Conservation (phyloP, 1,140 invertebrate genomes). For the Lysiphlebus fabarum region DNA sequence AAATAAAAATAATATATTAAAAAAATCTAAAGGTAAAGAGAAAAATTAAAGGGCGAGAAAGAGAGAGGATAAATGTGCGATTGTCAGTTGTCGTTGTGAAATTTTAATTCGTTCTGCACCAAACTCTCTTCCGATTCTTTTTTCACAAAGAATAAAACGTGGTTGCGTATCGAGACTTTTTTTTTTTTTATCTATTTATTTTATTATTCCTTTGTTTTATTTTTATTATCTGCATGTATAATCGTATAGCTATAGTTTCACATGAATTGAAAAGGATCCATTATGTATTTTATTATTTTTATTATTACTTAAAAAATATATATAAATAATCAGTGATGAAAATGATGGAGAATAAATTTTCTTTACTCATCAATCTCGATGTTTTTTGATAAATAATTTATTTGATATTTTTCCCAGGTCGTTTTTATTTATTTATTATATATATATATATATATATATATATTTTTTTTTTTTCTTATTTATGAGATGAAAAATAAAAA, state of each 20-base stretch:
- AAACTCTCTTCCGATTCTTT: slow-evolving; percentile 29
- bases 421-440: no score
- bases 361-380: no score
- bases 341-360: no score
- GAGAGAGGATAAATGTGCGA: slow-evolving; percentile 36
- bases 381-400: no score
- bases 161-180: background rate
- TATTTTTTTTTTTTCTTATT: no score
- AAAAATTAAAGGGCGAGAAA: slow-evolving; percentile 19
- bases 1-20: no score
- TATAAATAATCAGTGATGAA: no score
- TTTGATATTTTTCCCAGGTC: no score
- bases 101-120: slow-evolving; percentile 43
- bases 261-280: no score
- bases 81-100: slow-evolving; percentile 47
- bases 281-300: no score
- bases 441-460: no score
- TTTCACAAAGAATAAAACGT: slow-evolving; percentile 17
- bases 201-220: background rate
- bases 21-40: slow-evolving; percentile 13
- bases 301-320: no score
- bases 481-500: background rate
- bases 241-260: slow-evolving; percentile 2
- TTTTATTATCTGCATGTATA: background rate
- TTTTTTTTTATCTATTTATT: background rate